A percentile compares a stretch with the other conserved stretches of the same genome.
Conservation (phyloP, 2,888 invertebrate species). For the Sarcophaga rosellei region DNA sequence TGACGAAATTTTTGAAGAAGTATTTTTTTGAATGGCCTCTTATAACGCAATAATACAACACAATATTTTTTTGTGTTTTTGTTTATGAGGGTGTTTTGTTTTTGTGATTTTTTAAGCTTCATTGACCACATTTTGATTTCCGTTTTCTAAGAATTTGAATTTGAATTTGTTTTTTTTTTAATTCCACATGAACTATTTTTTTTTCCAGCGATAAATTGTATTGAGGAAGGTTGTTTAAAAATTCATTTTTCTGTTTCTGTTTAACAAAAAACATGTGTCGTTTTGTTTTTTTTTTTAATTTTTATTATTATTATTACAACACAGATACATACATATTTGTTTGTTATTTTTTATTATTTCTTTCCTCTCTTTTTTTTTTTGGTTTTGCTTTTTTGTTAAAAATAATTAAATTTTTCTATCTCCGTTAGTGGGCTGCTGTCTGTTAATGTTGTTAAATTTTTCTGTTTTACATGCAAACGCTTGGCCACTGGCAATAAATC, state of each 20-base stretch:
- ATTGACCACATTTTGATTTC: constrained; percentile 47
- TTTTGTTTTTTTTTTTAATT: neutral
- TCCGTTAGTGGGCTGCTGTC: constrained; percentile 26
- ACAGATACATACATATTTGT: neutral
- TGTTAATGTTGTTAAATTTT: constrained; percentile 13
- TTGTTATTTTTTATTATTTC: neutral
- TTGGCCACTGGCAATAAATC: constrained; percentile 27
- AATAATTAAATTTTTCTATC: neutral
- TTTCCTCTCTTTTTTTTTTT: too few species aligned
- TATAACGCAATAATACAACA: constrained; percentile 15
- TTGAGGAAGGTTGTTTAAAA: constrained; percentile 53
- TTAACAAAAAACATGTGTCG: constrained; percentile 34
- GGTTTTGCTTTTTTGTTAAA: too few species aligned
- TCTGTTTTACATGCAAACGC: constrained; percentile 26
- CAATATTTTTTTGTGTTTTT: neutral
- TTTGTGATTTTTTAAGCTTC: constrained; percentile 25
- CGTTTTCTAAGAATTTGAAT: constrained; percentile 26
- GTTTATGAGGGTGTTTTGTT: neutral
- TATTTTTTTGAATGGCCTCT: constrained; percentile 22
- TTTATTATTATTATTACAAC: constrained; percentile 27
- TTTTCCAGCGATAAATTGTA: neutral
- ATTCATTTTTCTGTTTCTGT: neutral
- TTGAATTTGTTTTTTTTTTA: neutral
- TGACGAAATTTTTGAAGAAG: constrained; percentile 40
- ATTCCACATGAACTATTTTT: neutral